Evolutionary conservation across 2,797 vertebrate species (phyloP), one percentile per base, ranked within the genome.

Genomic region (Erpetoichthys calabaricus): DNA sequence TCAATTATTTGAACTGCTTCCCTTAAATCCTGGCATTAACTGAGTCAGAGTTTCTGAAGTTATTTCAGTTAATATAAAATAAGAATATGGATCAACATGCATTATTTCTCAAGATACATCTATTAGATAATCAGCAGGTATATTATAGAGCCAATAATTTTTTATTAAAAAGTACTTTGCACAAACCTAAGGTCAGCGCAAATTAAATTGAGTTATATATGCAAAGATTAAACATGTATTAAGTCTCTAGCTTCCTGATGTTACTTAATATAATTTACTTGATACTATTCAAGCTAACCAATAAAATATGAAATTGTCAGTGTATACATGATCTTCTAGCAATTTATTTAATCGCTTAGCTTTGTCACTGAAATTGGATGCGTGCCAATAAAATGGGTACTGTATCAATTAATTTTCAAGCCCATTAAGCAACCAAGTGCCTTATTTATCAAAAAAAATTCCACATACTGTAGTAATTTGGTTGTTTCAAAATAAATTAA

Each of bases 381-480:
- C n/a, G 6, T 49, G 47, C 47, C 47, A 49, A 49, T 49, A 49
- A 49, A 49, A 7, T 7, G n/a, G 7, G 47, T 49, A 49, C 47
- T 49, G 7, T 49, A 49, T 49, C 47, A 49, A 49, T 49, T 7
- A 49, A 49, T 49, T 49, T 49, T 49, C 47, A 49, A 49, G 47
- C 7, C 47, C 47, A 49, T 49, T 49, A 49, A 49, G 47, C 47
- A 49, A 49, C 47, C 7, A 3, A 7, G 47, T 49, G 47, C 2
- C 47, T n/a, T 7, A 49, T 49, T 7, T 4, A 49, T 49, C 47
- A 49, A 49, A 3, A 49, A 4, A 49, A 7, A 49, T 7, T 49
- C n/a, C n/a, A 7, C n/a, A 49, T 49, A 7, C 47, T 7, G 47
- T 4, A n/a, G 47, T 49, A 49, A 49, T 49, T 3, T 49, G n/a